Percentiles rank a stretch among this genome's conserved stretches.
Evolutionary conservation across 1,140 invertebrate species (phyloP).

Genomic region (Charaxes varanes): DNA sequence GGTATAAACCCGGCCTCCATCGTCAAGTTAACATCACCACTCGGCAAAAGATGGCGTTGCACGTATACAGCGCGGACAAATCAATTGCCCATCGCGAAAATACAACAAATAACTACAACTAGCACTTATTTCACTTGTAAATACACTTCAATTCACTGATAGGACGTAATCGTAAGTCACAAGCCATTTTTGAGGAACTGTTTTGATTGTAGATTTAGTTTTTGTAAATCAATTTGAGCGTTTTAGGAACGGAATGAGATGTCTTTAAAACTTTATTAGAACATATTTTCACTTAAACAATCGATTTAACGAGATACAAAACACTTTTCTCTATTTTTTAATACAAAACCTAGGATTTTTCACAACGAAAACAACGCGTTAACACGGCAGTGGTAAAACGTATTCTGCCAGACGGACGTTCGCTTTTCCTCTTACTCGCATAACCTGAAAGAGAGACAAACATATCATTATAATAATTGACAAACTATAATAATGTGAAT

Average conservation of each 20-base stretch:
- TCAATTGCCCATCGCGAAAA: conserved; percentile 24
- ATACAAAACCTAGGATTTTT: conserved; percentile 2
- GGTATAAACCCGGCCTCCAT: conserved; percentile 72
- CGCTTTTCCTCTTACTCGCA: conserved; percentile 23
- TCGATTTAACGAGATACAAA: background rate
- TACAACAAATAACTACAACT: conserved; percentile 8
- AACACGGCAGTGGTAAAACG: conserved; percentile 19
- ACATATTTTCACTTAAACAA: background rate
- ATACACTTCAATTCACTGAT: conserved; percentile 50
- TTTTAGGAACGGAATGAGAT: conserved; percentile 37
- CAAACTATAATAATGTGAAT: conserved; percentile 27
- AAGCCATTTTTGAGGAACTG: conserved; percentile 54
- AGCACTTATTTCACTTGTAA: conserved; percentile 22
- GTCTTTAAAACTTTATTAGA: background rate
- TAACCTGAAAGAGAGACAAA: conserved; percentile 48
- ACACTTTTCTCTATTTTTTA: conserved; percentile 6
- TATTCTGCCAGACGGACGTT: conserved; percentile 23
- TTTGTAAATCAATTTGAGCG: conserved; percentile 34
- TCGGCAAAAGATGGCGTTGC: conserved; percentile 33
- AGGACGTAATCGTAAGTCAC: conserved; percentile 47
- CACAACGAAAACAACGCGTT: conserved; percentile 14
- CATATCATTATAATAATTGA: conserved; percentile 30
- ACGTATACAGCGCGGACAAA: conserved; percentile 12
- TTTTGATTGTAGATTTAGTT: conserved; percentile 9
- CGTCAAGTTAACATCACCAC: conserved; percentile 39